Conservation (phyloP, 2,888 invertebrate genomes). For the Caenorhabditis doughertyi region DNA sequence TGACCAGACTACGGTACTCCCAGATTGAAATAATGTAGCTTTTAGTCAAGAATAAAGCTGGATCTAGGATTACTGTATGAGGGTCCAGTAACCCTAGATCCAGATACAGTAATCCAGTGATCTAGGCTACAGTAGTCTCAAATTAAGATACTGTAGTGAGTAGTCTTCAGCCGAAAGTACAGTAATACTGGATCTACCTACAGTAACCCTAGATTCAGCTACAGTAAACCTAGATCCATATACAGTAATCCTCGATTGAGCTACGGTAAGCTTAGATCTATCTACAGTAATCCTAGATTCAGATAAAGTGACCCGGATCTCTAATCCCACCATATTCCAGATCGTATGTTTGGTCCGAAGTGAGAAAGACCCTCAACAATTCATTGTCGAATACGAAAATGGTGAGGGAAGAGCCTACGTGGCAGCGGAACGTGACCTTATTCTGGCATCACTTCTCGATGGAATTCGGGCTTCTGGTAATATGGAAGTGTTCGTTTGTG, state of each 20-base stretch:
- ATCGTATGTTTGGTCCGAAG: slow-evolving; percentile 94
- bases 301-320: too few species aligned
- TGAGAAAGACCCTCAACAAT: slow-evolving; percentile 93
- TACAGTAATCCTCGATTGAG: too few species aligned
- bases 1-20: too few species aligned
- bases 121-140: too few species aligned
- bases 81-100: too few species aligned
- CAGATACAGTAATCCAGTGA: too few species aligned
- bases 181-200: background rate
- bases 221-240: too few species aligned
- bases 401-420: slow-evolving; percentile 92
- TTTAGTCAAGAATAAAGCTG: too few species aligned
- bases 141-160: background rate
- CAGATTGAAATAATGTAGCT: too few species aligned
- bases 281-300: background rate
- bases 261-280: too few species aligned
- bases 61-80: too few species aligned
- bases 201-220: background rate
- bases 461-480: slow-evolving; percentile 97
- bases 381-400: slow-evolving; percentile 94
- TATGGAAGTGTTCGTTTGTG: slow-evolving; percentile 86
- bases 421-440: slow-evolving; percentile 95
- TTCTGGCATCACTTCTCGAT: slow-evolving; percentile 95
- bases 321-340: too few species aligned
- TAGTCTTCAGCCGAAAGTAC: background rate